Conservation (phyloP, 2,113 vertebrate genomes). For the Callaeas wilsoni region DNA sequence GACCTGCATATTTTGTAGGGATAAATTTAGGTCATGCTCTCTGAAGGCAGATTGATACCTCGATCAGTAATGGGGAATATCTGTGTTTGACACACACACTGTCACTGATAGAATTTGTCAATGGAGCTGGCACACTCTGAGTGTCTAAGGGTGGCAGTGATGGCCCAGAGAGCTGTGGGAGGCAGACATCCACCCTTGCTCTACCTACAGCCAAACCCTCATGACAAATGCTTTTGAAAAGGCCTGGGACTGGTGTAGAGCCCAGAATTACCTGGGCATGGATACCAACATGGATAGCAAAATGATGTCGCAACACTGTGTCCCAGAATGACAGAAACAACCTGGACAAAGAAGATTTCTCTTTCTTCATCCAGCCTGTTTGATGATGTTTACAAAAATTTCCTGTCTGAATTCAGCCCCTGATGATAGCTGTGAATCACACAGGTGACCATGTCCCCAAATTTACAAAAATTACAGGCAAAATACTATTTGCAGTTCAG, state of each 20-base stretch:
- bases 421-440: background rate
- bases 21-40: slow-evolving; percentile 4
- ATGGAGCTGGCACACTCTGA: background rate
- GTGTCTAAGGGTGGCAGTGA: background rate
- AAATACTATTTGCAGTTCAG: background rate
- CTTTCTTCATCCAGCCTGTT: background rate
- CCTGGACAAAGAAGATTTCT: background rate
- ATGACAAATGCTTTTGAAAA: background rate
- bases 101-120: background rate
- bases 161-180: background rate
- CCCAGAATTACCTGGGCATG: background rate
- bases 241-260: background rate
- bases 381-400: background rate
- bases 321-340: background rate
- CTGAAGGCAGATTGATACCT: slow-evolving; percentile 18
- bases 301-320: background rate
- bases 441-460: background rate
- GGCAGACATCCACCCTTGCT: background rate
- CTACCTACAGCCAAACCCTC: background rate
- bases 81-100: background rate
- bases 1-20: background rate
- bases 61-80: slow-evolving; percentile 12
- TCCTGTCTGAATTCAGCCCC: background rate
- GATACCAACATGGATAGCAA: fast-evolving
- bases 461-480: background rate